Conservation (phyloP, 2,113 vertebrate genomes). For the Misgurnus mizolepis region DNA sequence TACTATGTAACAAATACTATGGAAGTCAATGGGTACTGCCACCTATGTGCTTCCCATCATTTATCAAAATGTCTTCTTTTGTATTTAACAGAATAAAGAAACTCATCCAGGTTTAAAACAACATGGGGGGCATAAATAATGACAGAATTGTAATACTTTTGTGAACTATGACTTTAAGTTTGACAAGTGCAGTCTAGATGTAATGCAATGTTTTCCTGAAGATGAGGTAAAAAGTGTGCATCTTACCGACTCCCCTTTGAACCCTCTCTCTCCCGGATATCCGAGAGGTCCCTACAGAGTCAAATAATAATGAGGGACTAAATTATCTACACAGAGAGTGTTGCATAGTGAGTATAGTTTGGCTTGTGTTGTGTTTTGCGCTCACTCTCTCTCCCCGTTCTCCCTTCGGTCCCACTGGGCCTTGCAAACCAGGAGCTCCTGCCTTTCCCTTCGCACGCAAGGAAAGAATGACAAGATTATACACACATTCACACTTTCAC, state of each 20-base stretch:
- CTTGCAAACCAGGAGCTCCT: conserved; percentile 75
- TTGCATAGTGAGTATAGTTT: background rate
- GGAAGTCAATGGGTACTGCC: too few species aligned
- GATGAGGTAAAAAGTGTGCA: background rate
- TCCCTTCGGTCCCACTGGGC: conserved; percentile 81
- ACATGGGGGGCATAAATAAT: too few species aligned
- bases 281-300: conserved; percentile 81
- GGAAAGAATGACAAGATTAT: background rate
- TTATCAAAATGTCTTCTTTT: too few species aligned
- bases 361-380: conserved; percentile 40
- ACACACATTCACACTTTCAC: conserved; percentile 32
- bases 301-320: conserved; percentile 44
- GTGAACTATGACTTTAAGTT: background rate
- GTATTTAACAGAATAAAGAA: too few species aligned
- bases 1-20: too few species aligned
- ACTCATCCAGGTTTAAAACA: too few species aligned
- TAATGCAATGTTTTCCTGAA: too few species aligned
- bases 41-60: too few species aligned
- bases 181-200: too few species aligned
- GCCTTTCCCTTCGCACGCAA: conserved; percentile 77
- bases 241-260: conserved; percentile 82
- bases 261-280: conserved; percentile 83
- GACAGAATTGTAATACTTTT: background rate
- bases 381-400: conserved; percentile 91
- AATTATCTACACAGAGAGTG: background rate